A percentile compares a stretch with the other conserved stretches of the same genome.
Evolutionary conservation across 2,113 vertebrate species (phyloP).

Genomic region (Callorhinus ursinus): DNA sequence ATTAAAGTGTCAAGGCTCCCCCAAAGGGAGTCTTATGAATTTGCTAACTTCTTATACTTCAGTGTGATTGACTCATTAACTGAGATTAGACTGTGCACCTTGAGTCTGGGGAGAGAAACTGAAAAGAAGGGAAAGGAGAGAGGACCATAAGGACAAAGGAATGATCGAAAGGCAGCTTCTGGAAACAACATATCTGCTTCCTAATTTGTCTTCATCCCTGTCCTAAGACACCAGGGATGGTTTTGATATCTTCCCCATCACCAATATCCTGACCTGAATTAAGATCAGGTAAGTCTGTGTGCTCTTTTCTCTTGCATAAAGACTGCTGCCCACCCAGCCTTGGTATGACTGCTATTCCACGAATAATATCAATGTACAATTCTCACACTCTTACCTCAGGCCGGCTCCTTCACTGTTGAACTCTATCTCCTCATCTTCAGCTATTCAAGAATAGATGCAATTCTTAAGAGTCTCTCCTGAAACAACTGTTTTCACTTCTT

Average conservation of each 20-base stretch:
- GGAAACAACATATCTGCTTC: background rate
- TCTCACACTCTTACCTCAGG: background rate
- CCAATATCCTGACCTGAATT: background rate
- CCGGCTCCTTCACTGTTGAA: background rate
- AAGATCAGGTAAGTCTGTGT: background rate
- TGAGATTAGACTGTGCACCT: background rate
- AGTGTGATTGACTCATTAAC: background rate
- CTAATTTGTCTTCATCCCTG: background rate
- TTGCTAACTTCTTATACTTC: background rate
- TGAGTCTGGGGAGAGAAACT: background rate
- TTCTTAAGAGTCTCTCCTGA: background rate
- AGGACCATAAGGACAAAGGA: background rate
- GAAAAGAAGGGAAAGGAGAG: background rate
- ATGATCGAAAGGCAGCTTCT: background rate
- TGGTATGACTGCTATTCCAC: background rate
- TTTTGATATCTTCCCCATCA: background rate
- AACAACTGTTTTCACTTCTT: background rate
- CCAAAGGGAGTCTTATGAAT: background rate
- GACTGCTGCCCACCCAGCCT: background rate
- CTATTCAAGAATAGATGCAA: background rate
- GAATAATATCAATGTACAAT: background rate
- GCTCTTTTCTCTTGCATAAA: background rate
- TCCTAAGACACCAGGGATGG: background rate
- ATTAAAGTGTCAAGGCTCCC: background rate
- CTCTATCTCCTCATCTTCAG: background rate